Evolutionary conservation across 2,888 invertebrate species (phyloP), one percentile per base, ranked within the genome.

Genomic region (Sepioteuthis lessoniana): DNA sequence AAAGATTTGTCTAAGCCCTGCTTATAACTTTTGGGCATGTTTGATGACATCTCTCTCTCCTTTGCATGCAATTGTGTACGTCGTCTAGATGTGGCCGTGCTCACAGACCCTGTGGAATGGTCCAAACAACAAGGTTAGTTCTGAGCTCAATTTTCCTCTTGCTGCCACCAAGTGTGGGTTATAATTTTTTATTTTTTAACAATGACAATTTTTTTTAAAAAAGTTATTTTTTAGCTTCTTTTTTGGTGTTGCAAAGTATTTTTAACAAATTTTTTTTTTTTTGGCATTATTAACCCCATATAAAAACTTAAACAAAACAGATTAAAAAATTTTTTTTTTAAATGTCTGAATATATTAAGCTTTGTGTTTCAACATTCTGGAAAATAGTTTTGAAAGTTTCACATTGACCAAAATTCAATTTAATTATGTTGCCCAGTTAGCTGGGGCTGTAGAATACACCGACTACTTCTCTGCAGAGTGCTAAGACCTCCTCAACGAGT

Each of bases 71-170:
- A 92, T 92, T 91, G 76, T 92, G 92, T 92, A 47, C 92, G 92
- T n/a, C 92, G 92, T 92, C 92, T 92, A 92, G 92, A 92, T 92
- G 92, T 92, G 37, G 55, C 55, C 93, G 50, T 35, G 50, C 35
- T 60, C 55, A 93, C 93, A 93, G 60, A 60, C 31, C 37, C 46
- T 55, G 37, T 35, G 55, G 93, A 93, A 60, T 60, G 55, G 60
- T 50, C 55, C 38, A 37, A 93, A 93, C n/a, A 55, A 37, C 93
- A 93, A 93, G 93, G 93, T 93, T 93, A 93, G 93, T 93, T 35
- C 47, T n/a, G 42, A 42, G 76, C 76, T 76, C 76, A 76, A n/a
- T 76, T 76, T 76, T 76, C 28, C 76, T n/a, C 76, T 76, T 76
- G 76, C n/a, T 76, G 76, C 76, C 76, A n/a, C 76, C n/a, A 16